Conservation (phyloP, 2,113 vertebrate genomes). For the Onychorhynchus coronatus region DNA sequence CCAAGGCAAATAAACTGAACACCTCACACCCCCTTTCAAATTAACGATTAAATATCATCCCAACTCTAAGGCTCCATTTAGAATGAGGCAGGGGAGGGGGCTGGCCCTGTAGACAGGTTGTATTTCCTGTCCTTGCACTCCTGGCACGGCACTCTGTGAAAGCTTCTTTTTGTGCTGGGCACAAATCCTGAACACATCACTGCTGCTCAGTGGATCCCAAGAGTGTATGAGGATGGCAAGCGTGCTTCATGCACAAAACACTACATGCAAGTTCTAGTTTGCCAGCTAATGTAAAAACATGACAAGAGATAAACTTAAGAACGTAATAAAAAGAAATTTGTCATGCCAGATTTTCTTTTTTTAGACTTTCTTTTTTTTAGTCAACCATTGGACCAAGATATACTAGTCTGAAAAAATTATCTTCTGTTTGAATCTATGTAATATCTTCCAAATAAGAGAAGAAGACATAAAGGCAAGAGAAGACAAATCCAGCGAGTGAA, state of each 20-base stretch:
- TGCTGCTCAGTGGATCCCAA: background rate
- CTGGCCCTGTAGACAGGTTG: fast-evolving
- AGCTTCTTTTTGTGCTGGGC: background rate
- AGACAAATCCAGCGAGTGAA: background rate
- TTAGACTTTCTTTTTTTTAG: background rate
- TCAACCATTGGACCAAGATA: background rate
- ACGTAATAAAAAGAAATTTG: background rate
- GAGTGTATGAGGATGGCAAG: background rate
- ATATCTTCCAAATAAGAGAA: background rate
- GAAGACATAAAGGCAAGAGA: background rate
- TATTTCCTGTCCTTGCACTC: background rate
- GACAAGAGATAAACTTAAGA: background rate
- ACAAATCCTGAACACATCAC: background rate
- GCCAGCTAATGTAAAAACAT: background rate
- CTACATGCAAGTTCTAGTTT: background rate
- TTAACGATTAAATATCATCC: background rate
- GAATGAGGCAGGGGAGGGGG: background rate
- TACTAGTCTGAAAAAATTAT: background rate
- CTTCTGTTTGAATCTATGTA: background rate
- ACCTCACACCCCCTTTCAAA: background rate
- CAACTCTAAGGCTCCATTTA: background rate
- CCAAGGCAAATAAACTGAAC: background rate
- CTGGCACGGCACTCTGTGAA: background rate
- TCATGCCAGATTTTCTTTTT: background rate
- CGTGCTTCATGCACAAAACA: background rate